Evolutionary conservation across 2,797 vertebrate species (phyloP), one percentile per base, ranked within the genome.

Genomic region (Danio tinwini): DNA sequence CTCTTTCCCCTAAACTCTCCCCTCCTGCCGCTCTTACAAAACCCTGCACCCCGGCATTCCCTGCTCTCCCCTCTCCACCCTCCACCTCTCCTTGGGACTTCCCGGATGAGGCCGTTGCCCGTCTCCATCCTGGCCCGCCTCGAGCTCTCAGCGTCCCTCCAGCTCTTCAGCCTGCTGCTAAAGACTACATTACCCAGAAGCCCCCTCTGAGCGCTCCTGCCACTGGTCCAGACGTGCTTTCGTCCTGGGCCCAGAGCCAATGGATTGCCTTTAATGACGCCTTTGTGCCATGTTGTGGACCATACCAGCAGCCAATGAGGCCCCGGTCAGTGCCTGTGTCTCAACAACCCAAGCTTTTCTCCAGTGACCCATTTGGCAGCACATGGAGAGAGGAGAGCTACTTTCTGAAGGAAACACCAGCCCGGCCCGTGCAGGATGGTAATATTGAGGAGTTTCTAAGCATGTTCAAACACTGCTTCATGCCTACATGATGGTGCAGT

Each of bases 181-280:
- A 58, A 78, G 80, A 83, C 0, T 86, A 87, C 55, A 65, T 80
- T 0, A 39, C 53, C 89, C 75, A 81, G 81, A 78, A 80, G 50
- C 91, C 90, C 88, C 90, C 87, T 45, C 90, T 81, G 80, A n/a
- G 80, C 74, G 21, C 74, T 87, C 10, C 83, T 62, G 82, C 74
- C 69, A 82, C 83, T 0, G 88, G 89, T 53, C 89, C 90, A 78
- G 89, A 90, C 70, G 80, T 87, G 79, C 89, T 92, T 78, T 84
- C 90, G 78, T 92, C 90, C 79, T 90, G 86, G 91, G 93, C 91
- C 68, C 94, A 93, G 80, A 94, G 88, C 90, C 93, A 94, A 85
- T 95, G 94, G 93, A 93, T 95, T 61, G 94, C 92, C 83, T 95
- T 96, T 90, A 91, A 90, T 65, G 93, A 95, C 85, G 88, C 91